These are phyloP conservation scores for Lochmaea capreae DNA, from an alignment of 2,888 invertebrate genomes.

Conservation along the genomic window DNA sequence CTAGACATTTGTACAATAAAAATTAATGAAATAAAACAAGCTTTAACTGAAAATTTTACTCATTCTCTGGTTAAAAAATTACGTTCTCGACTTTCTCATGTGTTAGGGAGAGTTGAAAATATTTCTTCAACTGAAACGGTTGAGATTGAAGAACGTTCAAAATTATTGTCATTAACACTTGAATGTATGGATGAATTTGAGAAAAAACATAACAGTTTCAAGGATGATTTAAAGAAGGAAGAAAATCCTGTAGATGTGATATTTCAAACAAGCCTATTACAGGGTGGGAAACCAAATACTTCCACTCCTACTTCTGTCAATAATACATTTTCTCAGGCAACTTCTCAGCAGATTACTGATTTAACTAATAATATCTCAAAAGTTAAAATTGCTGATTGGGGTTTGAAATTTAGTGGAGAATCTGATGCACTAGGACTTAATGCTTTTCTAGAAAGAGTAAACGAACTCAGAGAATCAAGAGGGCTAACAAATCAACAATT, in stretches of 20 bases:
- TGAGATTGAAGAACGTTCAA: not conserved
- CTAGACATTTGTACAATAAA: too few relatives aligned
- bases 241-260: not conserved
- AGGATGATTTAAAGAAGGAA: not conserved
- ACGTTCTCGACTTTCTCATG: not conserved
- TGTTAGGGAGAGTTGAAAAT: not conserved
- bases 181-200: not conserved
- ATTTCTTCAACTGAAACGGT: not conserved
- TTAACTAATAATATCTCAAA: too few relatives aligned
- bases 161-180: not conserved
- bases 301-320: too few relatives aligned
- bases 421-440: too few relatives aligned
- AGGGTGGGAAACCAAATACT: not conserved
- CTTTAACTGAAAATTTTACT: too few relatives aligned
- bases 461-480: constrained; percentile 18
- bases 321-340: too few relatives aligned
- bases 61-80: not conserved
- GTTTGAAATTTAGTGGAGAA: not conserved
- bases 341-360: too few relatives aligned
- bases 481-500: not conserved
- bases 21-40: too few relatives aligned
- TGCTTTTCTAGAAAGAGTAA: not conserved
- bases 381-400: not conserved
- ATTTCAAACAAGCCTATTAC: not conserved
- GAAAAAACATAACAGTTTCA: not conserved